Evolutionary conservation across 2,888 invertebrate genomes (phyloP).

Genomic region (Scrobipalpa atriplicella): DNA sequence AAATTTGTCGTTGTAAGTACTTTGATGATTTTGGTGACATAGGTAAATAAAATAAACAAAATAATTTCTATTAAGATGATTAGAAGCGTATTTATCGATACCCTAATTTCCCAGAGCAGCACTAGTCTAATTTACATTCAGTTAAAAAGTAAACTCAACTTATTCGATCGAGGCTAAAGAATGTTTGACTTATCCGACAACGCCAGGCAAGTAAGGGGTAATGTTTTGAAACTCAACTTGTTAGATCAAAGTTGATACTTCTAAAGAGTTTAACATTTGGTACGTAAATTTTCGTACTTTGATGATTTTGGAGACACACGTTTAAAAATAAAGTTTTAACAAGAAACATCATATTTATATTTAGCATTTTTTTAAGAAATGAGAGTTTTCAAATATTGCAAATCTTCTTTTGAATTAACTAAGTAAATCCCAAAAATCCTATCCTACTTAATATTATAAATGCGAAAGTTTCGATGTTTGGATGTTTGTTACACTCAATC

Average conservation of each 20-base stretch:
- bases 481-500: too few species aligned
- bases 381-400: too few species aligned
- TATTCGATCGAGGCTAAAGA: background rate
- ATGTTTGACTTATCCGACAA: background rate
- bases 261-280: background rate
- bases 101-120: background rate
- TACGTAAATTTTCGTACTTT: background rate
- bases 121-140: slow-evolving; percentile 12
- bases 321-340: background rate
- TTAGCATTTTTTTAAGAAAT: too few species aligned
- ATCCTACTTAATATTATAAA: too few species aligned
- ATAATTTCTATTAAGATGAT: too few species aligned
- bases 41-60: too few species aligned
- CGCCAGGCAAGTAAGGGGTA: background rate
- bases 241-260: background rate
- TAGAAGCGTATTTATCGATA: background rate
- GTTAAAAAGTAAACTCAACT: background rate
- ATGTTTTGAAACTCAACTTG: background rate
- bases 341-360: too few species aligned
- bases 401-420: too few species aligned
- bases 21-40: too few species aligned
- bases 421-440: too few species aligned
- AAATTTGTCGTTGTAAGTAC: too few species aligned
- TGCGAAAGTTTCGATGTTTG: too few species aligned
- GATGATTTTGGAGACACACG: background rate